phyloP scores from a whole-genome alignment of 1,140 invertebrate species.

The Chymomyza costata region DNA sequence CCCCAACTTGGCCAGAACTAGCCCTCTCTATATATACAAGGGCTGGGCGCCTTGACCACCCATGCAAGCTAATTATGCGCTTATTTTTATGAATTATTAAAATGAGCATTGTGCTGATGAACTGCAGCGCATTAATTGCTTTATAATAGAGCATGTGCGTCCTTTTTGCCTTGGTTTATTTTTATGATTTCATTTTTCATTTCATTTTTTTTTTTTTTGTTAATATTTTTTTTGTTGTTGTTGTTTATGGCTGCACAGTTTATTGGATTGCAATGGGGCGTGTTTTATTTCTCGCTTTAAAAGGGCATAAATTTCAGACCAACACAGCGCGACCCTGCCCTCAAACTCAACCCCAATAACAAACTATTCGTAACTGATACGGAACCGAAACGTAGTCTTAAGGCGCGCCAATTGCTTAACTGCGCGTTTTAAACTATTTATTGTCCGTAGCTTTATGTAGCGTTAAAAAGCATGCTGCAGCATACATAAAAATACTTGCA shows the following conservation, averaged over 20 bases:
- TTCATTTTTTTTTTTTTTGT: neutral
- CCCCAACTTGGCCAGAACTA: neutral
- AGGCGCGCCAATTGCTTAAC: constrained; percentile 1
- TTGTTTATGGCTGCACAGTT: constrained; percentile 64
- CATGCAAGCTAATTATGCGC: constrained; percentile 57
- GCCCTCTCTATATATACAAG: no score
- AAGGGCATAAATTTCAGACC: constrained; percentile 67
- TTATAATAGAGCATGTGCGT: constrained; percentile 53
- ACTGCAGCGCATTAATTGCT: constrained; percentile 68
- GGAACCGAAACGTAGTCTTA: neutral
- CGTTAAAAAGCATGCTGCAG: no score
- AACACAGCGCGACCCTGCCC: no score
- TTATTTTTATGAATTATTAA: constrained; percentile 68
- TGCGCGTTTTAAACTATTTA: constrained; percentile 45
- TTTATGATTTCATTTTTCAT: neutral
- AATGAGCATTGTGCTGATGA: constrained; percentile 38
- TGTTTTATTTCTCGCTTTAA: constrained; percentile 74
- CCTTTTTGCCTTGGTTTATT: neutral
- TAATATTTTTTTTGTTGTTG: neutral
- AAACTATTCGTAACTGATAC: no score
- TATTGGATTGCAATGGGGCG: constrained; percentile 72
- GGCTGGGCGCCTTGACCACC: constrained; percentile 36
- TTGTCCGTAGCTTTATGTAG: constrained; percentile 42
- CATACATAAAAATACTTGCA: constrained; percentile 18
- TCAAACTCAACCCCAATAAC: neutral